Base-by-base conservation (phyloP, 2,797 vertebrate species). In the Sebastes matsubarae region DNA sequence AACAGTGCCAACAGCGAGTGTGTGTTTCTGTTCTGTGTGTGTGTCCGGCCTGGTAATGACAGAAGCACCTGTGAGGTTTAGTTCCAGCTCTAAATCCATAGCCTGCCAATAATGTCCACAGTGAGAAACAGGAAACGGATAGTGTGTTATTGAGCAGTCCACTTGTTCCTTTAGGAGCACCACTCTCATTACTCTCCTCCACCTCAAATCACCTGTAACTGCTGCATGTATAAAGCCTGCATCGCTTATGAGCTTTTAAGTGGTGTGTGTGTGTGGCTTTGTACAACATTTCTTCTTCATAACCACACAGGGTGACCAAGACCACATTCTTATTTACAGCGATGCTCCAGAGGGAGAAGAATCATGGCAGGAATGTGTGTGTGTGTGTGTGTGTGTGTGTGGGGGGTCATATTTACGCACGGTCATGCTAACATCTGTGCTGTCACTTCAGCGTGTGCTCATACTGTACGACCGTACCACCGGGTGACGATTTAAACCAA, bases 61-160 rank as follows among this genome's bases (percentile, higher is more conserved):
- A 88, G 88, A 87, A 87, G 85, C 90, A 92, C 86, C 90, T 89
- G 88, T 81, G 78, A 85, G 81, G 57, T 85, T 83, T 69, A 72
- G 72, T 78, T 88, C 63, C 68, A 85, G 87, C 36, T 73, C 58
- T 68, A 65, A 77, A 80, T 86, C 82, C 42, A 61, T 18, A 30
- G 46, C 24, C 57, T 79, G 70, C 81, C 75, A 88, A 78, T 73
- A 72, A 75, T 10, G 57, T 83, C 69, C 64, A 69, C 64, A 70
- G 59, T 77, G 68, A 76, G 79, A 75, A 81, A 59, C 60, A 80
- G 64, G 72, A 82, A 84, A 67, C 55, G 22, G 68, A 79, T 55
- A 57, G 72, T 54, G 69, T 77, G 75, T 80, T 88, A 68, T 82
- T 25, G 52, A 79, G 82, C 70, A 20, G 36, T 52, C 80, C 88